Base-by-base conservation (phyloP, 2,113 vertebrate species). In the Tylochromis polylepis region DNA sequence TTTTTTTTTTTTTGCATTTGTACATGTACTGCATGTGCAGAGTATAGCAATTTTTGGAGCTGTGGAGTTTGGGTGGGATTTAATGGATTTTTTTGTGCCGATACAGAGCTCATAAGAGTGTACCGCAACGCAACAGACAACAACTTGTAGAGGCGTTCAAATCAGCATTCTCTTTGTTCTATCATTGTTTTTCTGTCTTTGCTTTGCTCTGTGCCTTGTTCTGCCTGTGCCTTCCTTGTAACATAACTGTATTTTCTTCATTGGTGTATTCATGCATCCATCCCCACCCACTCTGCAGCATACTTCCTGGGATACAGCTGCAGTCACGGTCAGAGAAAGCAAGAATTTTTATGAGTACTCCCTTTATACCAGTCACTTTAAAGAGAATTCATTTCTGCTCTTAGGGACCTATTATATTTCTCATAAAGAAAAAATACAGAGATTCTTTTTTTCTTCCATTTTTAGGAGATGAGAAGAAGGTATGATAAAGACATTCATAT, bases 241-340 rank as follows among this genome's bases (percentile, higher is more conserved):
- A 80, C 65, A 43, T 53, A 86, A 72, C 72, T 79, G 80, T 75
- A 83, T 75, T 82, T 77, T 72, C 60, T 86, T 34, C 70, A 24
- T 53, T 51, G 29, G 27, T 83, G 75, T 78, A 79, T 79, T 24
- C 36, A 12, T 86, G 85, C 83, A 62, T 88, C 84, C 72, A 79
- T 90, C 80, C 84, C 82, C 88, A 87, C 92, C 91, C 92, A 90
- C 91, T 87, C 87, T 84, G 84, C 89, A 87, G 84, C 59, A 85
- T n/a, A 85, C 67, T 70, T 85, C 46, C 83, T 81, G 85, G 70
- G 84, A 85, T 86, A 89, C 88, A 93, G 89, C 84, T 86, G 65
- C 86, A 86, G 89, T 85, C 89, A 75, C 72, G 82, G 79, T 79
- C 67, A 65, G 60, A 70, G 78, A 82, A 58, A 85, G 83, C 43